These are phyloP conservation scores for Euura lappo DNA, from an alignment of 1,140 invertebrate genomes.

Conservation along the genomic window DNA sequence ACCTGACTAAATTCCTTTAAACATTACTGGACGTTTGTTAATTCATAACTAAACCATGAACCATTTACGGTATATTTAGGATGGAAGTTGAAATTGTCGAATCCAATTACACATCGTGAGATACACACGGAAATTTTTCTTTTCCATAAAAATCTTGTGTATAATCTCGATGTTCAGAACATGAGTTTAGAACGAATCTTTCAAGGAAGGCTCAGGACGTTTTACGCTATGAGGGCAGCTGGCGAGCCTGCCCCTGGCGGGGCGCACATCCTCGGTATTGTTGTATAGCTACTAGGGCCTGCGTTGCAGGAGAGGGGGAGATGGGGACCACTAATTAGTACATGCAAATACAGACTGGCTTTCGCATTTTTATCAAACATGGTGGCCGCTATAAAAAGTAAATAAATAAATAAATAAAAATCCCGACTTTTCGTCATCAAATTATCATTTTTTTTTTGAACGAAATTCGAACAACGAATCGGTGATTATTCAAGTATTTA, in stretches of 20 bases:
- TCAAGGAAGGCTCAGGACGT: slow-evolving; percentile 43
- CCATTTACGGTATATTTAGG: not conserved
- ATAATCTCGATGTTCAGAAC: slow-evolving; percentile 11
- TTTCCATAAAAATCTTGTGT: not conserved
- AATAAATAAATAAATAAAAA: no score
- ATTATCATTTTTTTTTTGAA: no score
- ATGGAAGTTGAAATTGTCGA: no score
- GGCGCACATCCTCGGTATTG: slow-evolving; percentile 61
- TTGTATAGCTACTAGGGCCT: slow-evolving; percentile 63
- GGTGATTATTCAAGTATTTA: no score
- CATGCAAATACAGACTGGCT: slow-evolving; percentile 48
- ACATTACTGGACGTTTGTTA: slow-evolving; percentile 40
- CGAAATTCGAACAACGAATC: no score
- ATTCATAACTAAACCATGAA: slow-evolving; percentile 44
- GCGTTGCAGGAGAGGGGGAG: slow-evolving; percentile 56
- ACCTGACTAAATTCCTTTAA: slow-evolving; percentile 43
- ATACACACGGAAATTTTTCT: not conserved
- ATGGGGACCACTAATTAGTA: slow-evolving; percentile 59
- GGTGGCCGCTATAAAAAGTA: no score
- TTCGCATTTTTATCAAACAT: not conserved
- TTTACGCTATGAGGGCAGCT: slow-evolving; percentile 58
- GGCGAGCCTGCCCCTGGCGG: slow-evolving; percentile 59
- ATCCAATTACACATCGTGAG: not conserved
- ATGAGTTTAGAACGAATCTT: slow-evolving; percentile 49
- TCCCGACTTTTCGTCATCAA: no score